A percentile compares a stretch with the other conserved stretches of the same genome.
These are phyloP conservation scores for Capricornis sumatraensis DNA, from an alignment of 2,113 vertebrate genomes.

Conservation along the genomic window DNA sequence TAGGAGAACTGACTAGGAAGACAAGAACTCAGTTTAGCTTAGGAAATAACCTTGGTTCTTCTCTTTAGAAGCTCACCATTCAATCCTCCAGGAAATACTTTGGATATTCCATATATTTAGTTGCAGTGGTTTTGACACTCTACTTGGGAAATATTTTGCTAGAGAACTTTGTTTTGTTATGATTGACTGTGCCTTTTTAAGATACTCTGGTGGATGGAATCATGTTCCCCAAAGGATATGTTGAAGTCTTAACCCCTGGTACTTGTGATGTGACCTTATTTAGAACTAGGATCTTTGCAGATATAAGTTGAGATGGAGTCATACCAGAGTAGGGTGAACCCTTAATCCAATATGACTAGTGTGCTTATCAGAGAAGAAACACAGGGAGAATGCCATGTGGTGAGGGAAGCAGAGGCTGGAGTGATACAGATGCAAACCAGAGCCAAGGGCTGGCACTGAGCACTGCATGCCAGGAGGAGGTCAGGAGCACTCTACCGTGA, in stretches of 20 bases:
- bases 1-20: slow-evolving; percentile 1
- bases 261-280: neutral
- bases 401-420: neutral
- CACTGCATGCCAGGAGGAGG: neutral
- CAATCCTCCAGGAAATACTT: neutral
- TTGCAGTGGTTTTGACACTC: neutral
- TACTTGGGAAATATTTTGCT: neutral
- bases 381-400: neutral
- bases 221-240: neutral
- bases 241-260: neutral
- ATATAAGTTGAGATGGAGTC: neutral
- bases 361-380: neutral
- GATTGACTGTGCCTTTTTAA: neutral
- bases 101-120: neutral
- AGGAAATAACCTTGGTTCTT: neutral
- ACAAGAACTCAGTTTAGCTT: neutral
- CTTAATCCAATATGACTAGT: neutral
- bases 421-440: neutral
- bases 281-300: neutral
- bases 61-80: neutral
- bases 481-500: neutral
- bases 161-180: neutral
- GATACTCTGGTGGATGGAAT: neutral
- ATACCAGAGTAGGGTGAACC: neutral
- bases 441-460: neutral